A percentile compares a stretch with the other conserved stretches of the same genome.
Evolutionary conservation across 2,888 invertebrate genomes (phyloP).

Genomic region (Frankliniella intonsa): DNA sequence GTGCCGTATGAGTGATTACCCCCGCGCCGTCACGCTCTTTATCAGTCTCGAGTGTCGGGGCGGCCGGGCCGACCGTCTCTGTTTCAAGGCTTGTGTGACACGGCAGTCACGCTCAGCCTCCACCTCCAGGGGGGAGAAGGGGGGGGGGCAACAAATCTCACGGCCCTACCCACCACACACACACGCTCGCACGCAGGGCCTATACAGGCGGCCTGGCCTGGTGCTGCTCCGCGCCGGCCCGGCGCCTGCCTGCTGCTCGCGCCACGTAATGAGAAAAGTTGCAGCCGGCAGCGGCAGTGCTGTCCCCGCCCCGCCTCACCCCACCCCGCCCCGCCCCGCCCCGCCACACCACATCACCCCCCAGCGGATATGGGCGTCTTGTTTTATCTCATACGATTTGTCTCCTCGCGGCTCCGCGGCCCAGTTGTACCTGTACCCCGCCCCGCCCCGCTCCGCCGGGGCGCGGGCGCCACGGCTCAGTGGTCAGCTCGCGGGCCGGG

Average conservation of each 20-base stretch:
- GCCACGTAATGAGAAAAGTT: constrained; percentile 20
- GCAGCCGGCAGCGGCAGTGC: neutral
- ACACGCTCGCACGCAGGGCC: too few species aligned
- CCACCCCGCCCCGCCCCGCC: neutral
- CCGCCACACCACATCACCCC: neutral
- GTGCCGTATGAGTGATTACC: neutral
- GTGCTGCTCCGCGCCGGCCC: neutral
- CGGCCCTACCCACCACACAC: too few species aligned
- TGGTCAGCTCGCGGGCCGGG: too few species aligned
- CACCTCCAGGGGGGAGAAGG: neutral
- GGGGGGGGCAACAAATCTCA: too few species aligned
- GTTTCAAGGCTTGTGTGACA: neutral
- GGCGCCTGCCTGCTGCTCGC: neutral
- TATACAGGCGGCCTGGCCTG: too few species aligned
- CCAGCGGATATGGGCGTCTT: neutral
- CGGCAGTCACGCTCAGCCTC: neutral
- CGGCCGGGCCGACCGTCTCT: too few species aligned
- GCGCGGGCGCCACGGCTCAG: neutral
- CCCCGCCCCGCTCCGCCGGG: neutral
- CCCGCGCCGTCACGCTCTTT: neutral
- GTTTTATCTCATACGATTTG: neutral
- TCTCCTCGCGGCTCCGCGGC: neutral
- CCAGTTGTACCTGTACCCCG: neutral
- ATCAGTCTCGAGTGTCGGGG: constrained; percentile 9
- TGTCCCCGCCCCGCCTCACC: neutral